Evolutionary conservation across 2,888 invertebrate species (phyloP).

Genomic region (Parochlus steinenii): DNA sequence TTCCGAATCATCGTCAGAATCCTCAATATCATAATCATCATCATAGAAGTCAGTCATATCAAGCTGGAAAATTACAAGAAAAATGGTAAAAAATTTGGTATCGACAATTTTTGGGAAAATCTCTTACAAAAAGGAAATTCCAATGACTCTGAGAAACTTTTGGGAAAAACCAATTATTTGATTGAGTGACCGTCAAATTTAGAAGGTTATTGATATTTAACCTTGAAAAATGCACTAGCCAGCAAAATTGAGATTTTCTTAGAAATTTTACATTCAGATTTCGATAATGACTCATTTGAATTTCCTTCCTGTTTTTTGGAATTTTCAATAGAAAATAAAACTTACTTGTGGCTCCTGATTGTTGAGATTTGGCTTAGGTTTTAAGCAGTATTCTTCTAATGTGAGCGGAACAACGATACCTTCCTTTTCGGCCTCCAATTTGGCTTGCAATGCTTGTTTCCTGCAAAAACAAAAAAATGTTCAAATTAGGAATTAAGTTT

Average conservation of each 20-base stretch:
- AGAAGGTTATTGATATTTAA: background rate
- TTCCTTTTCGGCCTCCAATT: conserved; percentile 89
- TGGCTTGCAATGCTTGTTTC: conserved; percentile 91
- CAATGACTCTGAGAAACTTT: too few relatives aligned
- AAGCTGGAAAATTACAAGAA: conserved; percentile 34
- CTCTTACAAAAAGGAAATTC: too few relatives aligned
- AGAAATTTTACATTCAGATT: background rate
- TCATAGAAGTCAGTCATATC: conserved; percentile 96
- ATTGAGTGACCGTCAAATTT: too few relatives aligned
- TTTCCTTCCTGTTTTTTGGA: background rate
- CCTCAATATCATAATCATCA: conserved; percentile 79
- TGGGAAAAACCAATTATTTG: too few relatives aligned
- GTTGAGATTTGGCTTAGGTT: conserved; percentile 73
- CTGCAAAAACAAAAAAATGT: conserved; percentile 33
- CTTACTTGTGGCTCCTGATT: conserved; percentile 53
- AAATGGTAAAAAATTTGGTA: too few relatives aligned
- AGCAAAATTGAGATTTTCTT: background rate
- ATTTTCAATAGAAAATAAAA: conserved; percentile 11
- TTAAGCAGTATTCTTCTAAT: conserved; percentile 95
- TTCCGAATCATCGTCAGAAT: conserved; percentile 46
- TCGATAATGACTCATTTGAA: background rate
- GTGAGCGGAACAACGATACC: conserved; percentile 94
- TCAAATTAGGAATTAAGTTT: background rate
- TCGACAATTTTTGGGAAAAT: too few relatives aligned
- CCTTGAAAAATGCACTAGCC: too few relatives aligned